A percentile compares a stretch with the other conserved stretches of the same genome.
Evolutionary conservation across 2,888 invertebrate species (phyloP).

Genomic region (Cheilosia impressa): DNA sequence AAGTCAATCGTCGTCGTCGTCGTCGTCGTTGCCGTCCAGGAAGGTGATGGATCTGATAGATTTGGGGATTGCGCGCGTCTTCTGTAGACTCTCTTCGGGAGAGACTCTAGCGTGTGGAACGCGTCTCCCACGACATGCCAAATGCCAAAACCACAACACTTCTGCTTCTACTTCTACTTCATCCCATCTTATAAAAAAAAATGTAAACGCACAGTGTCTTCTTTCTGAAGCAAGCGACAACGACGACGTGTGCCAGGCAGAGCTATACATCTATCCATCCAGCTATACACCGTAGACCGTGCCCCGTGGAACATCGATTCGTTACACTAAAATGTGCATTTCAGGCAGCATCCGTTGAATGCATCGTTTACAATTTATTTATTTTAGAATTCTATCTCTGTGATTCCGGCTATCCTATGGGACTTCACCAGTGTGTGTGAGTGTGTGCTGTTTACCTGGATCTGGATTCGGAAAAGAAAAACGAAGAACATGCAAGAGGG

Average conservation of each 20-base stretch:
- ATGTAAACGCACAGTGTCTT: constrained; percentile 2
- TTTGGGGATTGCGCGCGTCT: constrained; percentile 17
- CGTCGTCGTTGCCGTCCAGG: neutral
- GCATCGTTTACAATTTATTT: constrained; percentile 62
- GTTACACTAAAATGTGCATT: constrained; percentile 62
- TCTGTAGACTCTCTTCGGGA: constrained; percentile 13
- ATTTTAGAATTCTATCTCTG: constrained; percentile 34
- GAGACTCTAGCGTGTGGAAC: constrained; percentile 53
- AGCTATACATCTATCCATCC: neutral
- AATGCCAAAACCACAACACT: constrained; percentile 25
- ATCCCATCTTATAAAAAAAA: constrained; percentile 1
- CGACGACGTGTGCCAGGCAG: constrained; percentile 44
- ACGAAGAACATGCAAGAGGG: neutral
- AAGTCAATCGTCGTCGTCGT: constrained; percentile 20
- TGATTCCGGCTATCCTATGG: constrained; percentile 20
- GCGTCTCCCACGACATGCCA: constrained; percentile 59
- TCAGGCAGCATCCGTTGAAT: constrained; percentile 45
- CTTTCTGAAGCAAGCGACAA: neutral
- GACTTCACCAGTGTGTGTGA: neutral
- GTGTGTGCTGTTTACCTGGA: constrained; percentile 26
- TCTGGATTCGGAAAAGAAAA: constrained; percentile 32
- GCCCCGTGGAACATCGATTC: constrained; percentile 56
- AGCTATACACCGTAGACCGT: neutral
- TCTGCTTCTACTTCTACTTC: neutral
- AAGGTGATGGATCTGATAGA: constrained; percentile 59